A percentile compares a stretch with the other conserved stretches of the same genome.
These are phyloP conservation scores for Drosophila percnosoma DNA, from an alignment of 2,888 invertebrate species.

Conservation along the genomic window DNA sequence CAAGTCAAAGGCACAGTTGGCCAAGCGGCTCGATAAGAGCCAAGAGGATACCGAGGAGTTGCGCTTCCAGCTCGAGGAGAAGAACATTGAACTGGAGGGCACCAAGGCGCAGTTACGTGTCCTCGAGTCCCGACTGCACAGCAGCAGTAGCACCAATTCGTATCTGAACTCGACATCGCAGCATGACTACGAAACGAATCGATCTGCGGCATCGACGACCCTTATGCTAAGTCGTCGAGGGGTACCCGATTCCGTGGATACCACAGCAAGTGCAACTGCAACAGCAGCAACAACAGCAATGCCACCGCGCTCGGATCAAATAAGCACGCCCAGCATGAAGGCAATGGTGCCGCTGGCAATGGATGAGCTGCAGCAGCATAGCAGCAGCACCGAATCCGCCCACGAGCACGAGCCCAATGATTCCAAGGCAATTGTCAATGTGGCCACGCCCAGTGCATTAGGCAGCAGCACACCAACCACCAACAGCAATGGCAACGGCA, in stretches of 20 bases:
- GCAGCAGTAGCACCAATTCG: constrained; percentile 84
- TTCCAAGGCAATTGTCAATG: constrained; percentile 59
- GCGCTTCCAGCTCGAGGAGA: constrained; percentile 92
- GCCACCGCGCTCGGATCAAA: constrained; percentile 79
- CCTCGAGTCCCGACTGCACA: constrained; percentile 86
- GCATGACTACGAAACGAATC: constrained; percentile 82
- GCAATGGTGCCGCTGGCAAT: constrained; percentile 87
- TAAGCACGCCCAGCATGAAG: constrained; percentile 87
- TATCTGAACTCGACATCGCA: constrained; percentile 81
- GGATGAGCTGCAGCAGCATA: constrained; percentile 86
- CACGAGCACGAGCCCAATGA: constrained; percentile 85
- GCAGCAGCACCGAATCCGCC: constrained; percentile 88
- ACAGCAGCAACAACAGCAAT: constrained; percentile 45
- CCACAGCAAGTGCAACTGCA: constrained; percentile 48
- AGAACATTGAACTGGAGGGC: constrained; percentile 93
- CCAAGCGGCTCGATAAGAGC: constrained; percentile 89
- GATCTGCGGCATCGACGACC: constrained; percentile 82
- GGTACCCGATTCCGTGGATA: constrained; percentile 67
- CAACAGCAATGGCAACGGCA: constrained; percentile 8
- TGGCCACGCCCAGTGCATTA: constrained; percentile 53
- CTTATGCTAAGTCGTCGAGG: constrained; percentile 82
- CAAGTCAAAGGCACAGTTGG: constrained; percentile 88
- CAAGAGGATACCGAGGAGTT: constrained; percentile 93
- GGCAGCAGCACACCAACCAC: constrained; percentile 57
- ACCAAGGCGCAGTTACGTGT: constrained; percentile 91